These are phyloP conservation scores for Ectobius pallidus DNA, from an alignment of 2,888 invertebrate genomes.

Conservation along the genomic window DNA sequence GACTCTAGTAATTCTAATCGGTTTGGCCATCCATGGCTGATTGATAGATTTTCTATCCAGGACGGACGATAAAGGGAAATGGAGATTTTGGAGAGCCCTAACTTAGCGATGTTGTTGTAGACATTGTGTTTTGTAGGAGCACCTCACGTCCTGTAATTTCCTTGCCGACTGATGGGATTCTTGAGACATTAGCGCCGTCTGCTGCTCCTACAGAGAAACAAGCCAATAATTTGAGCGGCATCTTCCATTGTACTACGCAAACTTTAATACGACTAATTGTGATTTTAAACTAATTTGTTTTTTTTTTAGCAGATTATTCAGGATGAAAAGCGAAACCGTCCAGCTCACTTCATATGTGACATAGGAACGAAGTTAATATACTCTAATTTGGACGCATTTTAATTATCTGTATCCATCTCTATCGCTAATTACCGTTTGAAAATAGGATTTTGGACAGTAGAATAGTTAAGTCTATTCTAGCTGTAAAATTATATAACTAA, in stretches of 20 bases:
- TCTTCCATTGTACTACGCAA: constrained; percentile 5
- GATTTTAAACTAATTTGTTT: constrained; percentile 1
- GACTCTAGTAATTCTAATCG: no score
- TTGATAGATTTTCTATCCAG: no score
- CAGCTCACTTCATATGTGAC: no score
- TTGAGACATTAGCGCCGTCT: constrained; percentile 16
- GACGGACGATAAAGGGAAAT: not conserved
- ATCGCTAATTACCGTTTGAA: no score
- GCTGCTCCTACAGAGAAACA: constrained; percentile 3
- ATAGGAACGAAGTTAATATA: no score
- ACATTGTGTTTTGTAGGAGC: constrained; percentile 19
- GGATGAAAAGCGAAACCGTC: not conserved
- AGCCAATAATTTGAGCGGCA: constrained; percentile 16
- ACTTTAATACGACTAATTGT: constrained; percentile 18
- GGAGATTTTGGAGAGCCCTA: constrained; percentile 7
- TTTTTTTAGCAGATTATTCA: not conserved
- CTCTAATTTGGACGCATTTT: no score
- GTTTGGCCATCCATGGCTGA: no score
- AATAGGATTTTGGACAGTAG: no score
- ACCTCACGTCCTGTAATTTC: constrained; percentile 19
- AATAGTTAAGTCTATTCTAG: no score
- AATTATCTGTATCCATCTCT: no score
- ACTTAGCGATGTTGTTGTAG: constrained; percentile 21
- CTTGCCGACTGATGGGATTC: constrained; percentile 20
- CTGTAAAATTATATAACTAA: no score